Percentiles rank a stretch among this genome's conserved stretches.
phyloP scores from a whole-genome alignment of 2,888 invertebrate genomes.

The Polydrusus tereticollis region DNA sequence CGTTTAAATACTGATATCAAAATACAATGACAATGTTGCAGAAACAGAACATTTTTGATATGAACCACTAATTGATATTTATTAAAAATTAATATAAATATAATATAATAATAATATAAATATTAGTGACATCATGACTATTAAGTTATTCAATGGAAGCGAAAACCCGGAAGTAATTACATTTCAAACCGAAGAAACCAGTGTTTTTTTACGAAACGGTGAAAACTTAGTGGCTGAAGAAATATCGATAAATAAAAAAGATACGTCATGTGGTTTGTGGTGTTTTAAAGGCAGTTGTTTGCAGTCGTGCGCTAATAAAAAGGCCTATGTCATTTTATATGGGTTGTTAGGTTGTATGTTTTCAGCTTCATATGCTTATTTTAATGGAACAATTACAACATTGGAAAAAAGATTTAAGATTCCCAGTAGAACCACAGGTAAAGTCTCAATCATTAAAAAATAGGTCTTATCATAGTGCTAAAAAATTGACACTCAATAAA shows the following conservation, averaged over 20 bases:
- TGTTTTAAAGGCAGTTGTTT: constrained; percentile 69
- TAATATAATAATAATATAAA: too few relatives aligned
- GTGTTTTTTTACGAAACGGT: constrained; percentile 33
- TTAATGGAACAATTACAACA: constrained; percentile 81
- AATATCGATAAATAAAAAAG: constrained; percentile 68
- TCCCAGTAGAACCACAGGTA: constrained; percentile 78
- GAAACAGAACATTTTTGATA: not conserved
- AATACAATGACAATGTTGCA: not conserved
- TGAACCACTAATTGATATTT: not conserved
- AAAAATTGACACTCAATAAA: too few relatives aligned
- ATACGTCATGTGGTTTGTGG: constrained; percentile 77
- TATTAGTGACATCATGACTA: constrained; percentile 1
- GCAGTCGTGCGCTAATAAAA: constrained; percentile 70
- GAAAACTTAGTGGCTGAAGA: constrained; percentile 20
- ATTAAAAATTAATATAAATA: not conserved
- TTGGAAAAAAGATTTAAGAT: constrained; percentile 81
- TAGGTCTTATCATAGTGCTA: too few relatives aligned
- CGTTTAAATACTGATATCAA: not conserved
- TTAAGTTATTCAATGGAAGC: constrained; percentile 3
- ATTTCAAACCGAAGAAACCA: constrained; percentile 18
- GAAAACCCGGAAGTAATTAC: constrained; percentile 2
- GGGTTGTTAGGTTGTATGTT: constrained; percentile 78
- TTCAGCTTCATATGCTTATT: constrained; percentile 78
- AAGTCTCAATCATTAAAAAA: not conserved
- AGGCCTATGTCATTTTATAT: constrained; percentile 67